These are phyloP conservation scores for Bombus consobrinus DNA, from an alignment of 1,140 invertebrate genomes.

Conservation along the genomic window DNA sequence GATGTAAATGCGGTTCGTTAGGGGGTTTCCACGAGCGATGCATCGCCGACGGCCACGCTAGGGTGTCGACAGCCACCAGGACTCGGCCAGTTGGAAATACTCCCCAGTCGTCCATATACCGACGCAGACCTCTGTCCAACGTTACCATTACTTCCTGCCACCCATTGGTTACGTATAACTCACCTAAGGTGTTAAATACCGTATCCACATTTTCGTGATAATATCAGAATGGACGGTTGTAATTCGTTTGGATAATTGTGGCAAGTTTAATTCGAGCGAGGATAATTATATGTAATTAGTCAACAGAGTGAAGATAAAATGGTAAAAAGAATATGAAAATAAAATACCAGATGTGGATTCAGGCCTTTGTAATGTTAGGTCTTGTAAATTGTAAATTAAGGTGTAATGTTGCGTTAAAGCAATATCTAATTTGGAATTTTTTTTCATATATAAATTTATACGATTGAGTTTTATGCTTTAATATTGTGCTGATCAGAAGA, in stretches of 20 bases:
- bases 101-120: constrained; percentile 30
- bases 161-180: constrained; percentile 15
- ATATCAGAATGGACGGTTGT: not conserved
- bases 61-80: constrained; percentile 43
- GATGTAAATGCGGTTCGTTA: constrained; percentile 80
- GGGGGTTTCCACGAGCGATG: constrained; percentile 67
- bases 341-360: no score
- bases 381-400: no score
- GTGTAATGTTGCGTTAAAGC: no score
- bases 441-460: no score
- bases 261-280: no score
- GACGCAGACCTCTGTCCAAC: constrained; percentile 4
- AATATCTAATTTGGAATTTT: no score
- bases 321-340: no score
- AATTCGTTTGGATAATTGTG: constrained; percentile 14
- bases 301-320: no score
- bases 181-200: constrained; percentile 37
- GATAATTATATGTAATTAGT: no score
- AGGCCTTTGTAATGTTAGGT: no score
- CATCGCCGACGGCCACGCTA: constrained; percentile 55
- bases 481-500: no score
- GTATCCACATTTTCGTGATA: constrained; percentile 46
- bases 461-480: no score
- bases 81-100: constrained; percentile 59
- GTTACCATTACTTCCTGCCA: constrained; percentile 46